Conservation (phyloP, 2,797 vertebrate genomes). For the Myotis findleyi region DNA sequence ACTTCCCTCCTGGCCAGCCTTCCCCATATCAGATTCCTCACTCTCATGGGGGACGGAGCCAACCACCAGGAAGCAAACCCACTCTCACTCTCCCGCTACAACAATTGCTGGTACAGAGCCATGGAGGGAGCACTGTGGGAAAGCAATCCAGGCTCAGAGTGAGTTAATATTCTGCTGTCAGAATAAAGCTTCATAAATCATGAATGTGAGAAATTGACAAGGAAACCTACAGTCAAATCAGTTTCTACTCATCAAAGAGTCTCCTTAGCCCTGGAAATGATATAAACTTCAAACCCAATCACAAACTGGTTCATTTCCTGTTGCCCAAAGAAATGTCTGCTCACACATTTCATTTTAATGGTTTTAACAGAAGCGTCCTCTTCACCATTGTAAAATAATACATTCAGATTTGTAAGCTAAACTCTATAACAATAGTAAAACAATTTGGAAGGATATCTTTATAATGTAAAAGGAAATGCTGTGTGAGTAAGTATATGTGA, state of each 20-base stretch:
- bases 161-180: slow-evolving; percentile 69
- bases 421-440: background rate
- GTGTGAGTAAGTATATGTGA: background rate
- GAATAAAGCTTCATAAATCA: slow-evolving; percentile 56
- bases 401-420: slow-evolving; percentile 23
- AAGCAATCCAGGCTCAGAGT: slow-evolving; percentile 66
- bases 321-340: slow-evolving; percentile 57
- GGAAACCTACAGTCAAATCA: slow-evolving; percentile 48
- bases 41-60: background rate
- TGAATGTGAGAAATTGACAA: slow-evolving; percentile 64
- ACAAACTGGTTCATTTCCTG: slow-evolving; percentile 74
- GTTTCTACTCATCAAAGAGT: slow-evolving; percentile 61
- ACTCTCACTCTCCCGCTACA: background rate
- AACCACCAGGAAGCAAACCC: slow-evolving; percentile 54
- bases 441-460: background rate
- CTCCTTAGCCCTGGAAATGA: slow-evolving; percentile 68
- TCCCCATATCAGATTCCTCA: slow-evolving; percentile 42
- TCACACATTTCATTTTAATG: slow-evolving; percentile 66
- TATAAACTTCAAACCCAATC: slow-evolving; percentile 71
- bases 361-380: slow-evolving; percentile 68
- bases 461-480: background rate
- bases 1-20: background rate
- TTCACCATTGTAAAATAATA: background rate
- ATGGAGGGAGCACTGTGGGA: slow-evolving; percentile 56
- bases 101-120: slow-evolving; percentile 51